These are phyloP conservation scores for Drosophila lowei DNA, from an alignment of 1,140 invertebrate species.

Conservation along the genomic window DNA sequence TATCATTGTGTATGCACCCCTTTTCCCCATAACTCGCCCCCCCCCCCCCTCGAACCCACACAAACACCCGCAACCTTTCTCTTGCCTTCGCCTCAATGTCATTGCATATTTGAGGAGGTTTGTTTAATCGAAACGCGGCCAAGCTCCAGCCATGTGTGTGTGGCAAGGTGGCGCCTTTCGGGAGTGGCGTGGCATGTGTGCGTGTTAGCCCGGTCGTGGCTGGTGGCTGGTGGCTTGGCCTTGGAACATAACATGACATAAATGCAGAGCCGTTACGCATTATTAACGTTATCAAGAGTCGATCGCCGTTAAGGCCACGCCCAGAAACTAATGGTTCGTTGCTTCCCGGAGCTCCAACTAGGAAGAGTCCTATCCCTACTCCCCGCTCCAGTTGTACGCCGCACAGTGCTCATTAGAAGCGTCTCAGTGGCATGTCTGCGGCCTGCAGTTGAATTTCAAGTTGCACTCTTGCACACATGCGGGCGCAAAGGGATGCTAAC, in stretches of 20 bases:
- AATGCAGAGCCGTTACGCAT: constrained; percentile 48
- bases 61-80: constrained; percentile 10
- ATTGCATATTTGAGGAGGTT: constrained; percentile 75
- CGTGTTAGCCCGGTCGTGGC: constrained; percentile 41
- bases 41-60: not conserved
- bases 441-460: constrained; percentile 47
- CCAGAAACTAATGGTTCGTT: constrained; percentile 38
- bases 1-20: constrained; percentile 14
- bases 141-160: constrained; percentile 17
- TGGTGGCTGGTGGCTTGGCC: constrained; percentile 5
- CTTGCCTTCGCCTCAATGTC: constrained; percentile 74
- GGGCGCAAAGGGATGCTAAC: no score
- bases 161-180: not conserved
- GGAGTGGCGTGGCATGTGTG: constrained; percentile 46
- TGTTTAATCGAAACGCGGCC: constrained; percentile 74
- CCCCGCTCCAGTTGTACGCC: no score
- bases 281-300: constrained; percentile 45
- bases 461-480: constrained; percentile 24
- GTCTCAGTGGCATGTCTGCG: constrained; percentile 35
- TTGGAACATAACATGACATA: constrained; percentile 64
- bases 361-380: no score
- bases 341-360: no score
- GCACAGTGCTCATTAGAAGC: constrained; percentile 23
- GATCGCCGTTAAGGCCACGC: constrained; percentile 48
- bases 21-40: not conserved